A percentile compares a stretch with the other conserved stretches of the same genome.
Evolutionary conservation across 2,888 invertebrate species (phyloP).

Genomic region (Alentia gelatinosa): DNA sequence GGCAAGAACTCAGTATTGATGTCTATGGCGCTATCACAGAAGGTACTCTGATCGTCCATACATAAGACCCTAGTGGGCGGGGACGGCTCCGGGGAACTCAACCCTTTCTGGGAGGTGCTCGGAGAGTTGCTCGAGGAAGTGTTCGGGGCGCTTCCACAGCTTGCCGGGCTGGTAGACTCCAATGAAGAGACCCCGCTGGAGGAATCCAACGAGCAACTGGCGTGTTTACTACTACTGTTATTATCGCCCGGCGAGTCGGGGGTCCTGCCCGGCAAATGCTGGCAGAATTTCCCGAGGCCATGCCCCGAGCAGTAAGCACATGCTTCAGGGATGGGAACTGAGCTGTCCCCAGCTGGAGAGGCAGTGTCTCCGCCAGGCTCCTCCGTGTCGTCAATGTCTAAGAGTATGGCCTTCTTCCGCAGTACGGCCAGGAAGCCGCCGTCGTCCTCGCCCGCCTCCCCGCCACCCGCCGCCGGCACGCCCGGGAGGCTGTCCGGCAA

Average conservation of each 20-base stretch:
- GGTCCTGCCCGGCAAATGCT: too few relatives aligned
- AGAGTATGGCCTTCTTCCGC: not conserved
- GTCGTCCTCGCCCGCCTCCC: not conserved
- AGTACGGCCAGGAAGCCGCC: conserved; percentile 4
- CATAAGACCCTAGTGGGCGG: not conserved
- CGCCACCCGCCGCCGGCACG: not conserved
- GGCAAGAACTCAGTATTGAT: not conserved
- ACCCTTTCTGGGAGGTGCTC: not conserved
- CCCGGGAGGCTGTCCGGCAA: not conserved
- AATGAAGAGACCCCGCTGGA: not conserved
- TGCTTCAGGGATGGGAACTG: not conserved
- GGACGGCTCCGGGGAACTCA: not conserved
- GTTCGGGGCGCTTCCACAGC: not conserved
- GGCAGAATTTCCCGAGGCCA: not conserved
- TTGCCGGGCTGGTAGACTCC: not conserved
- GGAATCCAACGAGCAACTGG: not conserved
- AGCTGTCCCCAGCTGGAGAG: too few relatives aligned
- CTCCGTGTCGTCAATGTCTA: not conserved
- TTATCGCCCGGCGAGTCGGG: too few relatives aligned
- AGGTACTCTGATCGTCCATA: not conserved
- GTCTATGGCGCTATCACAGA: not conserved
- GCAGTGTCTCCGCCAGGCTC: not conserved
- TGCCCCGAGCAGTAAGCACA: not conserved
- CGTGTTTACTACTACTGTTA: too few relatives aligned
- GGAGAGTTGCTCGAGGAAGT: not conserved